These are phyloP conservation scores for Paralichthys olivaceus DNA, from an alignment of 2,113 vertebrate species.

Conservation along the genomic window DNA sequence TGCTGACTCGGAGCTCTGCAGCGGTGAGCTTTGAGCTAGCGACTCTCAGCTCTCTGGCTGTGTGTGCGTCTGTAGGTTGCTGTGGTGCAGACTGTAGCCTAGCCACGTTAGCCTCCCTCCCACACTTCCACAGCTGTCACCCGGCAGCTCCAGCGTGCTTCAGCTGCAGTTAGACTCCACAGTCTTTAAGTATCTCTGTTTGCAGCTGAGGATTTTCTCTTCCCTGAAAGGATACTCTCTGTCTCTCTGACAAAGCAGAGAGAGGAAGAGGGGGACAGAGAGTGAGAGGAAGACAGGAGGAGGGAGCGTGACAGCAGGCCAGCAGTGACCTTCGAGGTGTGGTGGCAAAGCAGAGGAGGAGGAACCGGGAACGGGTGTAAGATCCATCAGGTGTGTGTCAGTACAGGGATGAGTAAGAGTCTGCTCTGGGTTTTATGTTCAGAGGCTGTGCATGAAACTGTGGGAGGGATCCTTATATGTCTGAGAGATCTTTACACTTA, in stretches of 20 bases:
- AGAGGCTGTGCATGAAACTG: slow-evolving; percentile 17
- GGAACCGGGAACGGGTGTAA: slow-evolving; percentile 52
- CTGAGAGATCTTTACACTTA: not conserved
- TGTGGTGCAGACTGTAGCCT: slow-evolving; percentile 63
- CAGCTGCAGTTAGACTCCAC: slow-evolving; percentile 39
- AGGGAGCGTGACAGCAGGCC: slow-evolving; percentile 50
- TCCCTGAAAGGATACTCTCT: slow-evolving; percentile 72
- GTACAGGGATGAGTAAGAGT: slow-evolving; percentile 56
- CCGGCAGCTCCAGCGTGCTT: slow-evolving; percentile 46
- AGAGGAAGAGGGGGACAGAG: slow-evolving; percentile 47
- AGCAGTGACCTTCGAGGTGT: slow-evolving; percentile 72
- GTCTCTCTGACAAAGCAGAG: slow-evolving; percentile 47
- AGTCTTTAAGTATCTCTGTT: slow-evolving; percentile 58
- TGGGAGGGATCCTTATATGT: not conserved
- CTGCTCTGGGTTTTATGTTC: slow-evolving; percentile 27
- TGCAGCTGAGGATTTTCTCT: slow-evolving; percentile 80
- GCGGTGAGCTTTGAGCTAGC: slow-evolving; percentile 74
- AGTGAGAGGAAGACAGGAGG: slow-evolving; percentile 51
- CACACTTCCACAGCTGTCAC: slow-evolving; percentile 54
- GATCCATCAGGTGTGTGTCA: slow-evolving; percentile 79
- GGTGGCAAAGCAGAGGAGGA: slow-evolving; percentile 62
- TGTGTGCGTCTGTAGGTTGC: slow-evolving; percentile 45
- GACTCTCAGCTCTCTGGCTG: slow-evolving; percentile 57
- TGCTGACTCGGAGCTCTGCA: slow-evolving; percentile 75
- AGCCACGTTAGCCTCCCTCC: slow-evolving; percentile 60